Conservation (phyloP, 2,888 invertebrate species). For the Apoda limacodes region DNA sequence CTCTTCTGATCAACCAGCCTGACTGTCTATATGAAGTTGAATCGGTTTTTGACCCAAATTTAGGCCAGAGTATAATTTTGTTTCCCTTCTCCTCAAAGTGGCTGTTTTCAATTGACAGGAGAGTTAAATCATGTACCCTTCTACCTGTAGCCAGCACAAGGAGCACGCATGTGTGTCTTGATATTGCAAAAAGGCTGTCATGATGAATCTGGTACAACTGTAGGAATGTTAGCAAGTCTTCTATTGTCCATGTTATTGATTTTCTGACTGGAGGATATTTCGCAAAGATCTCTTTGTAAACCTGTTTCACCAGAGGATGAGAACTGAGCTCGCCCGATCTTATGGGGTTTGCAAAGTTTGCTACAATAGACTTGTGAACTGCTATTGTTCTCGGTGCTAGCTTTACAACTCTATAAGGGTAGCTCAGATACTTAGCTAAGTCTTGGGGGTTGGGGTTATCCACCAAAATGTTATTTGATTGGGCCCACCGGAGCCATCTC, state of each 20-base stretch:
- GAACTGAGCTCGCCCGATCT: neutral
- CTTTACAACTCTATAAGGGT: constrained; percentile 3
- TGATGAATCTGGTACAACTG: neutral
- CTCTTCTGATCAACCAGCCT: constrained; percentile 11
- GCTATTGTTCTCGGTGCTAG: constrained; percentile 7
- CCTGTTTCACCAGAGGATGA: neutral
- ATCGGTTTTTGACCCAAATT: constrained; percentile 21
- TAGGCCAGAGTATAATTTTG: constrained; percentile 16
- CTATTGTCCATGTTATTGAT: too few relatives aligned
- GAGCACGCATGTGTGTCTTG: constrained; percentile 10
- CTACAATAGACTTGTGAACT: constrained; percentile 10
- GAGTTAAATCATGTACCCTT: constrained; percentile 21
- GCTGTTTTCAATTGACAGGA: constrained; percentile 8
- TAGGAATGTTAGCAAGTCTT: too few relatives aligned
- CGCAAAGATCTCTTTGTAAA: constrained; percentile 6
- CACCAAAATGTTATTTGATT: neutral
- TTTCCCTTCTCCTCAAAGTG: neutral
- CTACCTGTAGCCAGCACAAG: constrained; percentile 18
- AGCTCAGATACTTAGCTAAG: too few relatives aligned
- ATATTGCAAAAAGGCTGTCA: constrained; percentile 13
- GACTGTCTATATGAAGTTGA: constrained; percentile 13
- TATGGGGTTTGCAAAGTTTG: constrained; percentile 6
- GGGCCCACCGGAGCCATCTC: constrained; percentile 9
- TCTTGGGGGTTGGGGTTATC: constrained; percentile 6
- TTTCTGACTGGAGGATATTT: too few relatives aligned